Conservation (phyloP, 2,888 invertebrate species). For the Rutpela maculata region DNA sequence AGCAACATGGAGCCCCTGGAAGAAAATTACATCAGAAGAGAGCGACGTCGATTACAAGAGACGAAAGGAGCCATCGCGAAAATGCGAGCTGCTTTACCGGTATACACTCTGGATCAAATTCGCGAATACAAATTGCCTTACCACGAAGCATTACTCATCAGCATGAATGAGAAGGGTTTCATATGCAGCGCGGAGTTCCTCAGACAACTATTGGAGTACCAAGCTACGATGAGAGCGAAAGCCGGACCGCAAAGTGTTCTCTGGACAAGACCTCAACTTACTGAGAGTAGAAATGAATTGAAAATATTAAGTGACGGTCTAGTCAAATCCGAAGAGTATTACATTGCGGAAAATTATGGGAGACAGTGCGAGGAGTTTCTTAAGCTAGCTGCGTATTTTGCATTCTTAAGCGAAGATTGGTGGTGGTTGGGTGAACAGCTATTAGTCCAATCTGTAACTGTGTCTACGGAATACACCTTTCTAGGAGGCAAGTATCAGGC, state of each 20-base stretch:
- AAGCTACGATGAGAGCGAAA: conserved; percentile 74
- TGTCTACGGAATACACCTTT: conserved; percentile 73
- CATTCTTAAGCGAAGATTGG: conserved; percentile 69
- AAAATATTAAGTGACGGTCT: conserved; percentile 50
- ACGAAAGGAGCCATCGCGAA: conserved; percentile 59
- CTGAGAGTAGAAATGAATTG: conserved; percentile 62
- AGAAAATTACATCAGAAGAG: conserved; percentile 33
- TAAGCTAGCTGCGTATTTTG: conserved; percentile 72
- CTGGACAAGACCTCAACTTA: conserved; percentile 68
- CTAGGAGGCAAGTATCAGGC: conserved; percentile 75
- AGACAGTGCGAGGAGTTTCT: conserved; percentile 72
- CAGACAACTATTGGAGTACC: conserved; percentile 76
- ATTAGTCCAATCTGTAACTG: conserved; percentile 74
- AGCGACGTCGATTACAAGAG: conserved; percentile 8
- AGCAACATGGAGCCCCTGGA: not conserved
- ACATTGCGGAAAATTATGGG: conserved; percentile 55
- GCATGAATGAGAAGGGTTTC: conserved; percentile 76
- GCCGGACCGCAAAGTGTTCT: conserved; percentile 76
- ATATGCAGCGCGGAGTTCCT: conserved; percentile 75
- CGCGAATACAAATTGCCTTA: conserved; percentile 76
- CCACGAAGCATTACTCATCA: conserved; percentile 76
- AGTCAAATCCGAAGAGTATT: conserved; percentile 57
- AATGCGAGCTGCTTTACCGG: conserved; percentile 69
- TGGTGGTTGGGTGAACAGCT: conserved; percentile 79
- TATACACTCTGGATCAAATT: conserved; percentile 67